Conservation (phyloP, 2,888 invertebrate species). For the Drosophila paracracens region DNA sequence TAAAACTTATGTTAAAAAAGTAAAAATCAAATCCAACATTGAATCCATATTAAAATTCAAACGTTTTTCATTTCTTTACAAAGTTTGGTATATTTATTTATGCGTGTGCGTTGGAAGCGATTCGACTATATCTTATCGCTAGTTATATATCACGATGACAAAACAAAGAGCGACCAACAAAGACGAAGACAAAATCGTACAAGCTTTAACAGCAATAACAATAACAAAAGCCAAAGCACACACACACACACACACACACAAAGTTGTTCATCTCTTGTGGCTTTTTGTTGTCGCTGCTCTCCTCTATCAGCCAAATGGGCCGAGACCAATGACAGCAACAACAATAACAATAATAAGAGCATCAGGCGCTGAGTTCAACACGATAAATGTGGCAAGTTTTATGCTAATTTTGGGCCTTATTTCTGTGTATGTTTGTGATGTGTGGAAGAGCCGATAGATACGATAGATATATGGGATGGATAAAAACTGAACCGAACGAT, state of each 20-base stretch:
- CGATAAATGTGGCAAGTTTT: constrained; percentile 53
- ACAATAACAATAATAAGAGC: constrained; percentile 5
- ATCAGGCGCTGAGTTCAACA: constrained; percentile 10
- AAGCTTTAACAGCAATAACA: constrained; percentile 46
- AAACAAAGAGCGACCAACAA: constrained; percentile 61
- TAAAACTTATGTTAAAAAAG: constrained; percentile 9
- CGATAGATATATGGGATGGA: constrained; percentile 26
- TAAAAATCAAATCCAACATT: constrained; percentile 1
- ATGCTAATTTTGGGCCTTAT: constrained; percentile 55
- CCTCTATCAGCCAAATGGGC: constrained; percentile 53
- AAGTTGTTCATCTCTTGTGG: constrained; percentile 15
- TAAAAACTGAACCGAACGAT: constrained; percentile 34
- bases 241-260: neutral
- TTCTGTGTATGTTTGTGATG: constrained; percentile 19
- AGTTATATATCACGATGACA: constrained; percentile 59
- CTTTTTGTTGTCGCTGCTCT: constrained; percentile 22
- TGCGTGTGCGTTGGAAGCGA: constrained; percentile 40
- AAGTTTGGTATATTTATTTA: constrained; percentile 54
- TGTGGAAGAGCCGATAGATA: constrained; percentile 16
- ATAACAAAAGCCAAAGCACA: constrained; percentile 20
- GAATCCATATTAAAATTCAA: constrained; percentile 10
- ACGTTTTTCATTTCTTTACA: constrained; percentile 9
- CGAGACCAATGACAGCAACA: constrained; percentile 43
- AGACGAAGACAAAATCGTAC: constrained; percentile 67
- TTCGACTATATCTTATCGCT: constrained; percentile 45